Base-by-base conservation (phyloP, 2,797 vertebrate genomes). In the Cyprinella venusta region DNA sequence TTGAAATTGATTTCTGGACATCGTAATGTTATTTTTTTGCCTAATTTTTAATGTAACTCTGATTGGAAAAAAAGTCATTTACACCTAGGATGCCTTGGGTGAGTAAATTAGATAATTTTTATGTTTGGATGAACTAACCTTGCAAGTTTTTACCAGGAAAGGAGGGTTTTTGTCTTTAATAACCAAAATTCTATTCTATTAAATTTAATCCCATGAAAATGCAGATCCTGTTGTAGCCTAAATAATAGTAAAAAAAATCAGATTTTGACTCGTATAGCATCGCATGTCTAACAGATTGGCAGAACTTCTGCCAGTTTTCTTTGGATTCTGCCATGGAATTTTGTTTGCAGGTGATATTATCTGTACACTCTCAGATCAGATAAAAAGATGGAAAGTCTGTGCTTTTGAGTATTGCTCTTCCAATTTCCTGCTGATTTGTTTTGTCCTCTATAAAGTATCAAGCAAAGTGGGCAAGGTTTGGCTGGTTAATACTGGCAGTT, bases 251-350 rank as follows among this genome's bases (percentile, higher is more conserved):
- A 61, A 61, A 24, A 59, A 59, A 56, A 56, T 19, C 6, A 59
- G n/a, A 59, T 59, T 59, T 59, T 59, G 56, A 59, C 10, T 59
- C 56, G 0, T 59, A 15, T 16, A 30, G 36, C 16, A 45, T 79
- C 33, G 2, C 42, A 15, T 18, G 30, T 68, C 1, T 26, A 80
- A 80, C 78, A 70, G 64, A 42, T 50, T 56, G 24, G 16, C 18
- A 21, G 38, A 70, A 45, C 40, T 70, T 56, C 50, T 79, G 63
- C 45, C 45, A 67, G 45, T 38, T 67, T 52, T 67, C 33, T 52
- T 52, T 75, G 33, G 12, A 61, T 2, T 59, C 15, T 76, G 33
- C 16, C 13, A 10, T 61, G 21, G 3, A 19, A n/a, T 74, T 36
- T 56, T 36, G 6, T 19, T 36, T 74, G 50, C 19, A 50, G 68